Evolutionary conservation across 2,797 vertebrate species (phyloP), one percentile per base, ranked within the genome.

Genomic region (Channallabes apus): DNA sequence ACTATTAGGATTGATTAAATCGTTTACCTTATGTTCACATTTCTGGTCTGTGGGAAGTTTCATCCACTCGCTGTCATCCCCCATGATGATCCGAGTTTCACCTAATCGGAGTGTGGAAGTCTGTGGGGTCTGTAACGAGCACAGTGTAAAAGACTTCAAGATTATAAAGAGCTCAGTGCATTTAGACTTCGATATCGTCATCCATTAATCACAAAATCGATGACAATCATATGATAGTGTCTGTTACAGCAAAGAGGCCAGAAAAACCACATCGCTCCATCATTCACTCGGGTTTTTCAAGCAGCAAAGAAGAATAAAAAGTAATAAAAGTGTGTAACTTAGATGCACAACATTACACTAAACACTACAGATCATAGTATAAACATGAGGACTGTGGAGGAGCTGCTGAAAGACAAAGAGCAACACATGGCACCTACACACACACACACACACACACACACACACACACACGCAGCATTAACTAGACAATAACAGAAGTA

Each of bases 41-140:
- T 98, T 99, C 92, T 99, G 98, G 92, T 99, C 98, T 84, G 96
- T 91, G 35, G 98, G 96, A 91, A 99, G 94, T 93, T 99, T 99
- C 95, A 98, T 95, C 98, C 98, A 99, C 90, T 99, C 98, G 41
- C 95, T 98, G 90, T 99, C 98, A 83, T 99, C 98, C 94, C 95
- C 98, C 98, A 99, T 99, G 84, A 84, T 84, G 85, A 14, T 56
- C 56, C 68, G 89, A 85, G 89, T 89, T 83, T 78, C 0, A 87
- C 56, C 22, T 38, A 62, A n/a, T 32, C 61, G 1, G 20, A 41
- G 41, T 6, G 2, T 15, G 9, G 2, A 14, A 6, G 41, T 22
- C 41, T 54, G 8, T 12, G 6, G 2, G 14, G 14, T 75, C 56
- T 76, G n/a, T 51, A 7, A 54, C 0, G 9, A n/a, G 24, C 38